A percentile compares a stretch with the other conserved stretches of the same genome.
Conservation (phyloP, 92 coral and sea anemone genomes). For the Porites lobata region DNA sequence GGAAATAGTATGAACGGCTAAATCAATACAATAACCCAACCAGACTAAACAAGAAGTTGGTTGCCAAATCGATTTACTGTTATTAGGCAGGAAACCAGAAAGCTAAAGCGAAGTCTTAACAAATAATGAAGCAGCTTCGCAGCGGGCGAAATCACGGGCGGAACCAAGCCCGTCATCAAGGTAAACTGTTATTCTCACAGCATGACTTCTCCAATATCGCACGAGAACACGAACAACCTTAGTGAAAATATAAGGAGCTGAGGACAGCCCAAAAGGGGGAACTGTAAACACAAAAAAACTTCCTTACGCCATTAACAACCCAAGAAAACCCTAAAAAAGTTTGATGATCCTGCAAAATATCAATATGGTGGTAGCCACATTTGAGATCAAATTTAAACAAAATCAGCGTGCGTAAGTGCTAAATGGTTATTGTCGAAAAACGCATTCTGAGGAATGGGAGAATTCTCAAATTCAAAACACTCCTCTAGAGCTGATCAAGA, state of each 20-base stretch:
- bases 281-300: too few species aligned
- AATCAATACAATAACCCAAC: slow-evolving; percentile 33
- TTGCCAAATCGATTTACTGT: slow-evolving; percentile 26
- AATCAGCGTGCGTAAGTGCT: slow-evolving; percentile 32
- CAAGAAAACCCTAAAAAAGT: too few species aligned
- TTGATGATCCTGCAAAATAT: too few species aligned
- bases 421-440: background rate
- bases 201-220: too few species aligned
- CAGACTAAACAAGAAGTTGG: slow-evolving; percentile 8
- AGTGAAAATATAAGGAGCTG: too few species aligned
- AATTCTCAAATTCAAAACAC: background rate
- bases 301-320: too few species aligned
- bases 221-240: too few species aligned
- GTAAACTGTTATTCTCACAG: slow-evolving; percentile 45
- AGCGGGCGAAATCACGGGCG: slow-evolving; percentile 6
- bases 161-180: slow-evolving; percentile 53
- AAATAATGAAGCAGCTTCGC: slow-evolving; percentile 12
- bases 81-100: slow-evolving; percentile 27
- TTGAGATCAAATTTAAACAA: slow-evolving; percentile 23
- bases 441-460: slow-evolving; percentile 20
- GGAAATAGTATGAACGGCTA: slow-evolving; percentile 5
- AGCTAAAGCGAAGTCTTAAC: slow-evolving; percentile 11
- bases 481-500: too few species aligned
- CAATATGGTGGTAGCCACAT: too few species aligned
- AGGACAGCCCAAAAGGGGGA: too few species aligned